Evolutionary conservation across 1,140 invertebrate species (phyloP), one percentile per base, ranked within the genome.

Genomic region (Sycobia sp.): DNA sequence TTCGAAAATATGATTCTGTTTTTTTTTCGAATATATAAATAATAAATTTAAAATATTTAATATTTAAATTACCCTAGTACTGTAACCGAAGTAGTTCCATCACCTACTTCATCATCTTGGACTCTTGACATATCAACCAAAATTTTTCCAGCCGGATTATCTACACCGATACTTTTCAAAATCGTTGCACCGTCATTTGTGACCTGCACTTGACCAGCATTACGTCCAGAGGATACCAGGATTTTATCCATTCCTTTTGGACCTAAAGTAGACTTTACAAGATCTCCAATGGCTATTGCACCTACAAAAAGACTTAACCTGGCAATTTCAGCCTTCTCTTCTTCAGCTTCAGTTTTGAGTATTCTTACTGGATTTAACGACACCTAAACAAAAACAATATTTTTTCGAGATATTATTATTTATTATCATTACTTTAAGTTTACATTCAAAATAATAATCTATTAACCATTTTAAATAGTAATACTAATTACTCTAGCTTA

Each of bases 181-280:
- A 99, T 99, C 7, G 98, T 99, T 13, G 98, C 98, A 62, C 98
- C 98, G 84, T 99, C 98, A 83, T 99, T 99, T 36, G 98, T 99
- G 7, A 99, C 95, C 82, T 97, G 91, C 56, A 99, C 91, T 80
- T 90, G 73, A 39, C 95, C 93, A 71, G 90, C 86, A 77, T 89
- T 90, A 68, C 92, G 86, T 16, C 93, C 90, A 70, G 87, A 85
- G 41, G 92, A 88, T n/a, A 97, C 89, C 10, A 99, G 83, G 73
- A 99, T 98, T 86, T 99, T 99, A 79, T 99, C 97, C 98, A 99
- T 99, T 76, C 98, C 97, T 84, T 99, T 99, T 14, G 98, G 98
- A 16, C 98, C 98, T 13, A 99, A 84, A 11, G 98, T 99, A 62
- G 93, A 96, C 80, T 99, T 99, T 0, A 99, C 93, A 47, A 99